Conservation (phyloP, 1,140 invertebrate species). For the Macrotrachela quadricornifera region DNA sequence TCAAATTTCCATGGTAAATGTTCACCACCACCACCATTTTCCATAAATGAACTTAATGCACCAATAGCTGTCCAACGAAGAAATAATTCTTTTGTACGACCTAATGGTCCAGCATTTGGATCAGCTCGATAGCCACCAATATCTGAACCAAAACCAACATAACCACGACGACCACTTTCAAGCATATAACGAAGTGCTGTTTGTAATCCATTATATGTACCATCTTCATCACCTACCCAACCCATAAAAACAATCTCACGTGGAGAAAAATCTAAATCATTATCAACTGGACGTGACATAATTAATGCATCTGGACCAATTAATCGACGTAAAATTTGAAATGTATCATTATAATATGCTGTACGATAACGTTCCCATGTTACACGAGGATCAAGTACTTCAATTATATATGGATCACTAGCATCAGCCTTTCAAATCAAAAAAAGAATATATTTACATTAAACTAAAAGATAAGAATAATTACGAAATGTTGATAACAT, state of each 20-base stretch:
- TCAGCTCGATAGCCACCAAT: conserved; percentile 3
- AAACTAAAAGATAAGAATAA: too few relatives aligned
- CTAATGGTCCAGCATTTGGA: not conserved
- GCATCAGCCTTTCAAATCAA: not conserved
- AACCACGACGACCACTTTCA: conserved; percentile 2
- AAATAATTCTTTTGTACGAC: conserved; percentile 1
- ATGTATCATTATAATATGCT: conserved; percentile 1
- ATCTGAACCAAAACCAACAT: conserved; percentile 2
- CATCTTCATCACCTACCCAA: conserved; percentile 4
- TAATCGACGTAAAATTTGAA: not conserved
- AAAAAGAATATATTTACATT: too few relatives aligned
- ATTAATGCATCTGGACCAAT: not conserved
- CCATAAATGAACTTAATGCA: conserved; percentile 4
- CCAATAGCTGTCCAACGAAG: conserved; percentile 1
- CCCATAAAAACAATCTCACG: conserved; percentile 2
- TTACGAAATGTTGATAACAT: too few relatives aligned
- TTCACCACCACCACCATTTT: conserved; percentile 6
- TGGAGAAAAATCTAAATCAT: not conserved
- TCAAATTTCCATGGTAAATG: conserved; percentile 6
- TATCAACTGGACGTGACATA: not conserved
- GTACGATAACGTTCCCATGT: not conserved
- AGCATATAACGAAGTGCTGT: not conserved
- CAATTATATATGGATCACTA: conserved; percentile 3
- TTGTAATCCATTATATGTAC: not conserved
- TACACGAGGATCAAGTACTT: not conserved